These are phyloP conservation scores for Polymixis lichenea DNA, from an alignment of 2,888 invertebrate genomes.

Conservation along the genomic window DNA sequence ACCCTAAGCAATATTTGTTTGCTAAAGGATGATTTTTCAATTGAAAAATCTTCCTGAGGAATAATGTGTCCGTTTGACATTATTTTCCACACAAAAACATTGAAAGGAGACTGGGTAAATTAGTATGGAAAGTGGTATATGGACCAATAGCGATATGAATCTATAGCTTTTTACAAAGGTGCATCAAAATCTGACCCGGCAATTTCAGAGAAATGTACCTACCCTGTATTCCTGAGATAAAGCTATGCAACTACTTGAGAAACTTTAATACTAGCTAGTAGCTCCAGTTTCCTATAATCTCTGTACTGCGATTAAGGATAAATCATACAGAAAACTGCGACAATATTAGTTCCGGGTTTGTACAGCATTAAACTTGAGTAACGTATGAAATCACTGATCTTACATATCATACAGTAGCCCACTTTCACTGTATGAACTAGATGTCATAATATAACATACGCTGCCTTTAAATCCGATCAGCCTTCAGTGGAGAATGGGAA, in stretches of 20 bases:
- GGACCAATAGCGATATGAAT: no score
- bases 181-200: no score
- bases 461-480: constrained; percentile 28
- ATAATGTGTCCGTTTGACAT: not conserved
- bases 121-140: no score
- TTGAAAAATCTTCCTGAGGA: no score
- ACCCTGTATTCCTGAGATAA: not conserved
- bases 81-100: not conserved
- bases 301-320: not conserved
- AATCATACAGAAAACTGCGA: not conserved
- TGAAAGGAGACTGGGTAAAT: not conserved
- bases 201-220: no score
- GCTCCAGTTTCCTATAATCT: not conserved
- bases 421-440: not conserved
- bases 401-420: not conserved
- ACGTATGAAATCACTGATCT: not conserved
- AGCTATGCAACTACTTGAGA: not conserved
- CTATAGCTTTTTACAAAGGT: no score
- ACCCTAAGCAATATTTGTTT: not conserved
- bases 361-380: not conserved
- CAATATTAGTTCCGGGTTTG: not conserved
- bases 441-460: constrained; percentile 10
- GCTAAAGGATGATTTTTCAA: not conserved
- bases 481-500: constrained; percentile 32
- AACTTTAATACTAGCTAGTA: not conserved